phyloP scores from a whole-genome alignment of 1,140 invertebrate species.

The Druon quercuslanigerum region DNA sequence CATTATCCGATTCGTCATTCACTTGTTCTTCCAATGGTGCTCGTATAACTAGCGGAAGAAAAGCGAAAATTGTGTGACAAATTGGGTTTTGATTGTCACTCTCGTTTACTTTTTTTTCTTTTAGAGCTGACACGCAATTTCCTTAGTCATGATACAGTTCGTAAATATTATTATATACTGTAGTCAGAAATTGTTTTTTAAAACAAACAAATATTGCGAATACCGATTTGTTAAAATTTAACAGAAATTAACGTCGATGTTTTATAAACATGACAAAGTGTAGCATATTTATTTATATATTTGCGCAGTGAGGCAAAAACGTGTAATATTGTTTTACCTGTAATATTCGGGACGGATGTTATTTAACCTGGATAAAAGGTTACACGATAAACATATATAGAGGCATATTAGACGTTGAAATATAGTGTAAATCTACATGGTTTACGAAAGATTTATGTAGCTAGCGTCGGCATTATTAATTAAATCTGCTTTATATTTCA shows the following conservation, averaged over 20 bases:
- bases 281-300: slow-evolving; percentile 74
- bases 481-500: slow-evolving; percentile 50
- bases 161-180: slow-evolving; percentile 35
- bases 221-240: slow-evolving; percentile 74
- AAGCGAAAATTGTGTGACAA: slow-evolving; percentile 33
- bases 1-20: not conserved
- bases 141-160: slow-evolving; percentile 50
- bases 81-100: slow-evolving; percentile 39
- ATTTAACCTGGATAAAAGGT: slow-evolving; percentile 56
- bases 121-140: slow-evolving; percentile 28
- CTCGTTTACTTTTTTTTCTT: slow-evolving; percentile 21
- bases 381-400: slow-evolving; percentile 56
- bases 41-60: slow-evolving; percentile 1
- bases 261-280: slow-evolving; percentile 74
- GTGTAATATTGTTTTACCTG: slow-evolving; percentile 37
- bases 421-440: slow-evolving; percentile 49
- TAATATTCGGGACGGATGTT: slow-evolving; percentile 34
- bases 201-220: slow-evolving; percentile 57
- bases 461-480: slow-evolving; percentile 45
- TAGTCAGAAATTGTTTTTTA: slow-evolving; percentile 62
- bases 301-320: slow-evolving; percentile 64
- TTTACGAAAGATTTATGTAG: slow-evolving; percentile 55
- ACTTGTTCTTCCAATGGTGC: not conserved
- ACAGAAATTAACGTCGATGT: slow-evolving; percentile 73
- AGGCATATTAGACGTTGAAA: slow-evolving; percentile 53